Evolutionary conservation across 2,113 vertebrate species (phyloP).

Genomic region (Megalops atlanticus): DNA sequence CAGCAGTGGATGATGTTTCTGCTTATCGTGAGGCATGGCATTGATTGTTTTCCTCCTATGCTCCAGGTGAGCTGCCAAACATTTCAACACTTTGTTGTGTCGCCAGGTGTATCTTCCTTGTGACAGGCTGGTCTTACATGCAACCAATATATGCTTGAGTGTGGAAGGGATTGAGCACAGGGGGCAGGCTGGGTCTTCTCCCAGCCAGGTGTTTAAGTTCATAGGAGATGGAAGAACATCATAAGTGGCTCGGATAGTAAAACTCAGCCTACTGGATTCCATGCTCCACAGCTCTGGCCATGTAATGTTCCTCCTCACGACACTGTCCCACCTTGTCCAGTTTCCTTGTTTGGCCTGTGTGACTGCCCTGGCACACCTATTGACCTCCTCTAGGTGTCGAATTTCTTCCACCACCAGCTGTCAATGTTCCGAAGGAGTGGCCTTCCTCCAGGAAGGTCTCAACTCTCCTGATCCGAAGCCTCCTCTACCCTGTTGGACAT

Average conservation of each 20-base stretch:
- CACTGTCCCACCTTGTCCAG: slow-evolving; percentile 21
- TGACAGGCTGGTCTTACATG: slow-evolving; percentile 12
- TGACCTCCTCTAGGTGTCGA: slow-evolving; percentile 16
- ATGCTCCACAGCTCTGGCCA: background rate
- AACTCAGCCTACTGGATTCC: slow-evolving; percentile 14
- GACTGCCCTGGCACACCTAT: slow-evolving; percentile 20
- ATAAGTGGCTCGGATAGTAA: too few species aligned
- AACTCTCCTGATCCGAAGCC: background rate
- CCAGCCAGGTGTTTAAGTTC: background rate
- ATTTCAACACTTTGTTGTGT: slow-evolving; percentile 7
- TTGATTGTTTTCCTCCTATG: background rate
- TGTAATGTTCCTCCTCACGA: slow-evolving; percentile 13
- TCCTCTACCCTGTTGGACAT: background rate
- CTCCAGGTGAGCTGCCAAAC: background rate
- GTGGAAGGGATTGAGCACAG: background rate
- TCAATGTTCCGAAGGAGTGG: background rate
- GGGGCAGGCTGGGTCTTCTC: slow-evolving; percentile 16
- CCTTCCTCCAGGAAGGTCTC: slow-evolving; percentile 14
- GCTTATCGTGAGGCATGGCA: background rate
- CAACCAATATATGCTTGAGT: slow-evolving; percentile 9
- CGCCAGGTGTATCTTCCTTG: background rate
- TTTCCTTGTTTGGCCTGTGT: slow-evolving; percentile 1
- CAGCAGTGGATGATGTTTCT: background rate
- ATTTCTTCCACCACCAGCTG: slow-evolving; percentile 19
- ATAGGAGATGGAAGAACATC: background rate